Conservation (phyloP, 2,888 invertebrate species). For the Quadroppia sp. region DNA sequence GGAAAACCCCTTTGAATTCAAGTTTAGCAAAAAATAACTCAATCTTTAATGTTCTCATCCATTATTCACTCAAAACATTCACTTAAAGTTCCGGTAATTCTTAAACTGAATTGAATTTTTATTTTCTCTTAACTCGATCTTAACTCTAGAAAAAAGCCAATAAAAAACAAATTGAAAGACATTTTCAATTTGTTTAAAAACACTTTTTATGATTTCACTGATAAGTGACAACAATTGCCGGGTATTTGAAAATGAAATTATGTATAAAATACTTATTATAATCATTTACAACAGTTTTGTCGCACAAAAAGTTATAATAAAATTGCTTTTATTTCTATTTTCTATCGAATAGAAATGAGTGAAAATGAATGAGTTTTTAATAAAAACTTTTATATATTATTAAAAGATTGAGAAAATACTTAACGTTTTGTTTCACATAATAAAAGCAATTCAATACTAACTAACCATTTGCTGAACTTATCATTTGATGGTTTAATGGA, state of each 20-base stretch:
- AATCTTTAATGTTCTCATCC: neutral
- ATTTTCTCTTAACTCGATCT: neutral
- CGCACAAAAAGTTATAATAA: too few relatives aligned
- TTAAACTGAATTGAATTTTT: too few relatives aligned
- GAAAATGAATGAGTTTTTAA: too few relatives aligned
- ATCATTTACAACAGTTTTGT: too few relatives aligned
- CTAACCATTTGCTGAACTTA: too few relatives aligned
- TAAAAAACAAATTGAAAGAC: neutral
- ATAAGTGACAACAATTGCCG: neutral
- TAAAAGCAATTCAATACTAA: too few relatives aligned
- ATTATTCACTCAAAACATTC: neutral
- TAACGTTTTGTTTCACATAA: too few relatives aligned
- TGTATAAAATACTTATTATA: neutral
- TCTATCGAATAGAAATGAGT: too few relatives aligned
- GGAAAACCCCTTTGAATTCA: conserved; percentile 17
- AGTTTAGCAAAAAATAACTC: neutral
- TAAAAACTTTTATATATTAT: too few relatives aligned
- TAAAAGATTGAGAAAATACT: too few relatives aligned
- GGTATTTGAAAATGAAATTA: neutral
- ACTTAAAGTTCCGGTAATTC: neutral
- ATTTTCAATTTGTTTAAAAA: neutral
- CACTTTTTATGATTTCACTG: neutral
- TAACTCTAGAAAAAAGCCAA: neutral
- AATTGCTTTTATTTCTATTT: too few relatives aligned
- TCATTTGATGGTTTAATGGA: too few relatives aligned